Percentiles rank a stretch among this genome's conserved stretches.
Conservation (phyloP, 2,113 vertebrate genomes). For the Daubentonia madagascariensis region DNA sequence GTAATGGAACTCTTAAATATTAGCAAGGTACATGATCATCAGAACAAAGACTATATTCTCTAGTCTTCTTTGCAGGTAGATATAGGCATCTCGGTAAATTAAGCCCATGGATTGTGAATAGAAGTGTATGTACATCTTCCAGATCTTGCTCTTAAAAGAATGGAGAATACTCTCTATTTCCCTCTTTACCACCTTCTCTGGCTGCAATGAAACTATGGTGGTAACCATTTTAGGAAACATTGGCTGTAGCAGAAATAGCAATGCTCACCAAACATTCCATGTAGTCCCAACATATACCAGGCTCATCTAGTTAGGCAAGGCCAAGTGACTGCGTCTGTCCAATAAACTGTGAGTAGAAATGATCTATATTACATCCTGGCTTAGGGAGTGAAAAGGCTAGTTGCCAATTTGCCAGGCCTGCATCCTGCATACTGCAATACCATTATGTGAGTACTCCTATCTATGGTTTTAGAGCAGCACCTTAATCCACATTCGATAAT, state of each 20-base stretch:
- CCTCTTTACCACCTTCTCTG: not conserved
- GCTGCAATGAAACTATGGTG: not conserved
- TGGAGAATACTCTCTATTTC: not conserved
- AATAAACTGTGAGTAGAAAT: not conserved
- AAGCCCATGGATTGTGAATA: not conserved
- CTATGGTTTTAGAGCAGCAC: too few relatives aligned
- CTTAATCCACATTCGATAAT: too few relatives aligned
- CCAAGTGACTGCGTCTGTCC: not conserved
- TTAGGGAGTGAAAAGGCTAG: not conserved
- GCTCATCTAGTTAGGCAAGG: not conserved
- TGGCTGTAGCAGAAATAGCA: not conserved
- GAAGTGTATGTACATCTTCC: not conserved
- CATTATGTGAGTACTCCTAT: too few relatives aligned
- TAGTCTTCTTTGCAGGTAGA: not conserved
- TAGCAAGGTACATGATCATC: not conserved
- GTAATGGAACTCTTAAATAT: not conserved
- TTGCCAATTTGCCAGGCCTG: too few relatives aligned
- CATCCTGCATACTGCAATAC: too few relatives aligned
- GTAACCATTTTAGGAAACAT: not conserved
- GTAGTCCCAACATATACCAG: not conserved
- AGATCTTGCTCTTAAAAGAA: not conserved
- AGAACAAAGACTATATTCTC: not conserved
- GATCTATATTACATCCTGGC: not conserved
- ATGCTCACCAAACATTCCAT: not conserved
- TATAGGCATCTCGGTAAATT: not conserved